These are phyloP conservation scores for Xanthorhoe designata DNA, from an alignment of 2,888 invertebrate genomes.

Conservation along the genomic window DNA sequence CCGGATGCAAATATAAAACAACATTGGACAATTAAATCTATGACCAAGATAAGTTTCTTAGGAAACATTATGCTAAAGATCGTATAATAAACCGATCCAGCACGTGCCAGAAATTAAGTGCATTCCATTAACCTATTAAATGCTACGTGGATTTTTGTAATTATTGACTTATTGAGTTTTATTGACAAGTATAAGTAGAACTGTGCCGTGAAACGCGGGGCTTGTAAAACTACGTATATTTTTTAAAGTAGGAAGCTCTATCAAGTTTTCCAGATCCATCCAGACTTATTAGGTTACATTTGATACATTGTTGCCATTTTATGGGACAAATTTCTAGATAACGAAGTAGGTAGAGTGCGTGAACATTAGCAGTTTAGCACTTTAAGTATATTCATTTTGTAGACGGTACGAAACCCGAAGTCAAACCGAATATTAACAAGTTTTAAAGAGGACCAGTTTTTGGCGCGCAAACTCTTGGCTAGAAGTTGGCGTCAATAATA, in stretches of 20 bases:
- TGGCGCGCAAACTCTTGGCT: not conserved
- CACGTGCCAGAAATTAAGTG: slow-evolving; percentile 72
- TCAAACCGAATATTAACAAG: not conserved
- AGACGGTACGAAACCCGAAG: too few species aligned
- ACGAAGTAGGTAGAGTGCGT: too few species aligned
- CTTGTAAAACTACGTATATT: not conserved
- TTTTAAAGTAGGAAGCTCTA: not conserved
- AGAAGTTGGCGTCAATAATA: slow-evolving; percentile 29
- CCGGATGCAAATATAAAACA: slow-evolving; percentile 70
- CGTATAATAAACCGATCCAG: slow-evolving; percentile 75
- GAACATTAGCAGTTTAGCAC: too few species aligned
- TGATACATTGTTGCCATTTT: too few species aligned
- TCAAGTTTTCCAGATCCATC: too few species aligned
- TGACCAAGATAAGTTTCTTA: slow-evolving; percentile 63
- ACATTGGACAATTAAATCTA: slow-evolving; percentile 74
- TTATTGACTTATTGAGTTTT: slow-evolving; percentile 68
- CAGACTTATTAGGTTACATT: too few species aligned
- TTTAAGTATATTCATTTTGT: too few species aligned
- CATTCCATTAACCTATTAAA: slow-evolving; percentile 63
- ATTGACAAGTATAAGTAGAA: not conserved
- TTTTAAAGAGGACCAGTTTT: not conserved
- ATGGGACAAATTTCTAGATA: too few species aligned
- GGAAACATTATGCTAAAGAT: slow-evolving; percentile 66
- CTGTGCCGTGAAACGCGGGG: not conserved
- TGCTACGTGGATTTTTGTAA: slow-evolving; percentile 65